phyloP scores from a whole-genome alignment of 2,888 invertebrate genomes.

The Polydrusus tereticollis region DNA sequence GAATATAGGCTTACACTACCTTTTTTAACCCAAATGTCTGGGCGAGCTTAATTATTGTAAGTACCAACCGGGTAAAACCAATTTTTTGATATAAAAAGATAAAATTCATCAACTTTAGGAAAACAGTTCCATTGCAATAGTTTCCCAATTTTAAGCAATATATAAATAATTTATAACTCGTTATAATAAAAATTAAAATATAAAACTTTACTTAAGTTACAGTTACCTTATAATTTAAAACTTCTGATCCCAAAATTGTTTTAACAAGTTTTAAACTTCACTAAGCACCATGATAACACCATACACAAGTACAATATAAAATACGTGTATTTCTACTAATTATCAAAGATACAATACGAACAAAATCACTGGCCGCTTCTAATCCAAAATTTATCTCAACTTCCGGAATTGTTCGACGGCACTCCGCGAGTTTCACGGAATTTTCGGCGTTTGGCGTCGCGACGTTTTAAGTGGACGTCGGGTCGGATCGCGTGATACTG shows the following conservation, averaged over 20 bases:
- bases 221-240: not conserved
- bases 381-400: slow-evolving; percentile 11
- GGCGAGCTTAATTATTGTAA: too few relatives aligned
- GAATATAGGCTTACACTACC: too few relatives aligned
- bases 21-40: too few relatives aligned
- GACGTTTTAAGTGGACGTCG: slow-evolving; percentile 33
- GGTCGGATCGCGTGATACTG: slow-evolving; percentile 48
- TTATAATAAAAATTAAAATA: too few relatives aligned
- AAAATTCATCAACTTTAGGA: too few relatives aligned
- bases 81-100: too few relatives aligned
- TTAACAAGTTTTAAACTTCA: slow-evolving; percentile 5
- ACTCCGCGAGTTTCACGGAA: slow-evolving; percentile 27
- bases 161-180: too few relatives aligned
- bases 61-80: too few relatives aligned
- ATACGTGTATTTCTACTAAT: not conserved
- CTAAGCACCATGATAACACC: not conserved
- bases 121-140: too few relatives aligned
- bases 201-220: not conserved
- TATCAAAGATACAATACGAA: not conserved
- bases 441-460: slow-evolving; percentile 27
- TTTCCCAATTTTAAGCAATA: too few relatives aligned
- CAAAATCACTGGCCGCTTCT: slow-evolving; percentile 5
- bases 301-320: not conserved
- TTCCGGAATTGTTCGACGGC: slow-evolving; percentile 23
- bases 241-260: not conserved